Evolutionary conservation across 1,140 invertebrate species (phyloP).

Genomic region (Dendroctonus valens): DNA sequence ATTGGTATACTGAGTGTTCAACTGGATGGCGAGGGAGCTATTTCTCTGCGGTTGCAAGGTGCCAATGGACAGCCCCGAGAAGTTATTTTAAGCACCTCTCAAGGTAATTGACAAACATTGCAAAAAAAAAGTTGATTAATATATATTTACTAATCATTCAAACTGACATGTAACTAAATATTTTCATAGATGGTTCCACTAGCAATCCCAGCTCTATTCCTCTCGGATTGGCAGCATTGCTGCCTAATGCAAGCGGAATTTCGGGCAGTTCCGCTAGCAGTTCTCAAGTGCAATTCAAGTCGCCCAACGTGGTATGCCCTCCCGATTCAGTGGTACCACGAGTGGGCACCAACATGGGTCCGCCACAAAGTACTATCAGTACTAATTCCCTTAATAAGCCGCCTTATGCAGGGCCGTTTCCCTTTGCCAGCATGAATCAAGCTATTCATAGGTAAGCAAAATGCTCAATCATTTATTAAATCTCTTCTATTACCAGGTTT

Average conservation of each 20-base stretch:
- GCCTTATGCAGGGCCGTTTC: constrained; percentile 65
- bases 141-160: not conserved
- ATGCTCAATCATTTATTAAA: not conserved
- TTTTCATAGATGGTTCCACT: constrained; percentile 37
- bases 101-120: constrained; percentile 15
- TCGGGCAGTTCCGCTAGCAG: constrained; percentile 28
- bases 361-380: constrained; percentile 19
- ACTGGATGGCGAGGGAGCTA: constrained; percentile 93
- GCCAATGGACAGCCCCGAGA: constrained; percentile 69
- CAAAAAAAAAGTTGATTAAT: not conserved
- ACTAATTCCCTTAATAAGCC: constrained; percentile 36
- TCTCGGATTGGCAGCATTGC: constrained; percentile 15
- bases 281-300: constrained; percentile 63
- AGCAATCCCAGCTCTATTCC: constrained; percentile 13
- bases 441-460: constrained; percentile 45
- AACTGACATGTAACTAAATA: constrained; percentile 12
- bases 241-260: constrained; percentile 29
- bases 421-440: constrained; percentile 88
- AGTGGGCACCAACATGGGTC: constrained; percentile 51
- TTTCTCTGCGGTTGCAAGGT: constrained; percentile 82
- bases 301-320: constrained; percentile 79
- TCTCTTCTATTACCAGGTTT: not conserved
- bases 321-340: constrained; percentile 64
- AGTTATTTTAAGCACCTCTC: constrained; percentile 62
- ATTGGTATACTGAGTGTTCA: constrained; percentile 94